Evolutionary conservation across 2,113 vertebrate genomes (phyloP).

Genomic region (Grus americana): DNA sequence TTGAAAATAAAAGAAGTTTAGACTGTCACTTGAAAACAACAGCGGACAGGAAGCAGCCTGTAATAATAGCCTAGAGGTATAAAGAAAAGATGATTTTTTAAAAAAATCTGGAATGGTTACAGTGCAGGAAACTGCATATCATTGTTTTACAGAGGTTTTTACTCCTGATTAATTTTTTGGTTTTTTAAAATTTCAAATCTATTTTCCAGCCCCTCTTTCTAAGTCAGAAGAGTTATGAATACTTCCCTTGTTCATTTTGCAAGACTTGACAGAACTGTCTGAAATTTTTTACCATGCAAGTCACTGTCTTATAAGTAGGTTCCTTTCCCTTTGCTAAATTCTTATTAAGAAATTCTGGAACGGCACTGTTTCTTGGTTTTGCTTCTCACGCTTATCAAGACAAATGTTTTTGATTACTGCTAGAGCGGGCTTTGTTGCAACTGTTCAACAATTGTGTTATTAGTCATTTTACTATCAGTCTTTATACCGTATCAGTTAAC

Average conservation of each 20-base stretch:
- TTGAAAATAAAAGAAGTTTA: not conserved
- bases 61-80: not conserved
- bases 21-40: not conserved
- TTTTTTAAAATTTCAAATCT: not conserved
- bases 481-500: conserved; percentile 18
- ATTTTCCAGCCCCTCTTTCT: not conserved
- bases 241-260: not conserved
- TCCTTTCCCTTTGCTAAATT: not conserved
- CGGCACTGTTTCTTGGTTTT: not conserved
- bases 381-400: not conserved
- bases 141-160: not conserved
- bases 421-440: not conserved
- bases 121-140: not conserved
- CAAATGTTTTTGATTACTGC: conserved; percentile 35
- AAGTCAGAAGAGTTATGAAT: not conserved
- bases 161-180: not conserved
- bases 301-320: not conserved
- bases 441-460: not conserved
- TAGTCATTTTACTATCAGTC: conserved; percentile 30
- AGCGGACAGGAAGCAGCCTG: not conserved
- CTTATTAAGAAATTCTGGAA: not conserved
- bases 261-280: not conserved
- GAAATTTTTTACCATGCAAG: not conserved
- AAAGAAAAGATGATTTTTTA: not conserved
- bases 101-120: not conserved